These are phyloP conservation scores for Apamea anceps DNA, from an alignment of 2,888 invertebrate species.

Conservation along the genomic window DNA sequence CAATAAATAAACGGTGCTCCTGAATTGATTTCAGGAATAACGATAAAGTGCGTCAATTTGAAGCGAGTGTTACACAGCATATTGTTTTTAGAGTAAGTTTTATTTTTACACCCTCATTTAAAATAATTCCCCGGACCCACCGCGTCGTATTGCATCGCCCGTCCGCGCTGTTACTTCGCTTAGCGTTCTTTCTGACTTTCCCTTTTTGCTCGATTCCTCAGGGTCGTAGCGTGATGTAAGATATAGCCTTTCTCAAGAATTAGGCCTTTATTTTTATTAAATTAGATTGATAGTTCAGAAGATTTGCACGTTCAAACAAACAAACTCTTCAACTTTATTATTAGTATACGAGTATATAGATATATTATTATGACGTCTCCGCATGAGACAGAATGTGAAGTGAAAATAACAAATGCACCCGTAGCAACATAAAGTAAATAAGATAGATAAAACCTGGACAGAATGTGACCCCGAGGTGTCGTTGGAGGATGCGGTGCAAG, in stretches of 20 bases:
- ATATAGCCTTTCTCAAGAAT: background rate
- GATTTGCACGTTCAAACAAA: background rate
- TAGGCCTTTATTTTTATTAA: too few relatives aligned
- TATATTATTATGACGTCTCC: background rate
- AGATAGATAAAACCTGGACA: constrained; percentile 72
- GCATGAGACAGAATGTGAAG: constrained; percentile 7
- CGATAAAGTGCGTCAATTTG: constrained; percentile 44
- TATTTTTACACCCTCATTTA: background rate
- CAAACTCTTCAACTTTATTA: background rate
- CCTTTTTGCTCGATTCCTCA: too few relatives aligned
- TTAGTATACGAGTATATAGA: background rate
- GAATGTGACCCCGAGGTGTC: constrained; percentile 80
- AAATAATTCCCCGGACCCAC: background rate
- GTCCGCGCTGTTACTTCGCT: background rate
- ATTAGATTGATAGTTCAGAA: background rate
- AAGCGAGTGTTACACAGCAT: background rate
- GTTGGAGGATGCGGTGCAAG: constrained; percentile 72
- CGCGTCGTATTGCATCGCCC: background rate
- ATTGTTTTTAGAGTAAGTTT: background rate
- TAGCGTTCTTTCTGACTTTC: too few relatives aligned
- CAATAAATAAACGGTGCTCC: constrained; percentile 36
- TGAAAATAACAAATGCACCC: constrained; percentile 52
- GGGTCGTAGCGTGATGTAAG: too few relatives aligned
- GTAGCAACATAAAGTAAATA: constrained; percentile 72
- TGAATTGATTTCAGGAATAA: constrained; percentile 31